Evolutionary conservation across 1,140 invertebrate species (phyloP), one percentile per base, ranked within the genome.

Genomic region (Drosophila setifemur): DNA sequence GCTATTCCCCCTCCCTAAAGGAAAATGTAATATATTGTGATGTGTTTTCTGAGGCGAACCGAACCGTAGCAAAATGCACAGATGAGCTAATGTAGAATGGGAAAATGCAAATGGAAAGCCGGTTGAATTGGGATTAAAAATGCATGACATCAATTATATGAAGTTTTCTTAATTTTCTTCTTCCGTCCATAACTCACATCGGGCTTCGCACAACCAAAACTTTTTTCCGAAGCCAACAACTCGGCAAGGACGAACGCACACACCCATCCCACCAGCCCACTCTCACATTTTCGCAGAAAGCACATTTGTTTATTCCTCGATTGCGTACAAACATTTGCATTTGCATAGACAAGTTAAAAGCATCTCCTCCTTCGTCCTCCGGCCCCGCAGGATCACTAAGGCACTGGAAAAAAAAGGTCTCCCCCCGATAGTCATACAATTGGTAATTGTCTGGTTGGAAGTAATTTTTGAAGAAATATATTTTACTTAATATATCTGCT

Each of bases 101-200:
- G 21, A 48, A 33, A 45, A 58, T 44, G 43, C 18, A 81, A 73
- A 71, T 72, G 54, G 37, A 44, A 72, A 39, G 19, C 37, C 44
- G 29, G 19, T 18, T 61, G 64, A 23, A 71, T 70, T 57, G 45
- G 19, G 48, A 60, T 86, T 76, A 66, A 73, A 76, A 86, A 81
- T 86, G 75, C 75, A 86, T 81, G 64, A 73, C 81, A 86, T 86
- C 81, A 86, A 86, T 86, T 86, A 86, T 81, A 58, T 73, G 83
- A 86, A 63, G 50, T 86, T 79, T 86, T 75, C 76, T 78, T 86
- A 85, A 79, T 83, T 83, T 83, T 70, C 42, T 83, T 70, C 42
- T 39, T 72, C 57, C 66, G 70, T 53, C 57, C 79, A 85, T 75
- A 83, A 83, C 69, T 81, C 76, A 81, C 73, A 72, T 81, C 63